phyloP scores from a whole-genome alignment of 2,888 invertebrate genomes.

The Heliconius ismenius region DNA sequence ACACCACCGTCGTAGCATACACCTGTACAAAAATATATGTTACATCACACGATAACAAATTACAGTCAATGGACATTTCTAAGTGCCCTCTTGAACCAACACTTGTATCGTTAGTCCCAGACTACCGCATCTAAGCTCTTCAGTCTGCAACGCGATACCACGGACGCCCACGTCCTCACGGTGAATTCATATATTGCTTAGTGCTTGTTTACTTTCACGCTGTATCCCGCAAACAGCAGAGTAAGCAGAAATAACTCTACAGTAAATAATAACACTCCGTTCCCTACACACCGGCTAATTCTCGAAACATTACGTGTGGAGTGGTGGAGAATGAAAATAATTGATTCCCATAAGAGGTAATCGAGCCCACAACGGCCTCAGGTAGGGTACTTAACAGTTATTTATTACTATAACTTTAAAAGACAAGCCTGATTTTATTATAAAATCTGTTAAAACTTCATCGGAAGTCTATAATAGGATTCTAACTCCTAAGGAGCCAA shows the following conservation, averaged over 20 bases:
- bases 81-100: too few species aligned
- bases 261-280: neutral
- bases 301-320: neutral
- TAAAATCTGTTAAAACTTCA: slow-evolving; percentile 8
- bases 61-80: too few species aligned
- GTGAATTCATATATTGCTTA: too few species aligned
- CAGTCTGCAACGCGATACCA: too few species aligned
- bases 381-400: neutral
- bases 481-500: slow-evolving; percentile 14
- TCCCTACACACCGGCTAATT: neutral
- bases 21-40: slow-evolving; percentile 72
- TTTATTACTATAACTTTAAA: slow-evolving; percentile 7
- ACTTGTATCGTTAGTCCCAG: too few species aligned
- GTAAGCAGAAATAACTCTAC: too few species aligned
- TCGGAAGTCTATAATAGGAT: slow-evolving; percentile 1
- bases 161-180: too few species aligned
- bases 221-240: too few species aligned
- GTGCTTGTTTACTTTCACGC: too few species aligned
- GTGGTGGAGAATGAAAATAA: neutral
- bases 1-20: slow-evolving; percentile 84
- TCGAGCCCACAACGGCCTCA: too few species aligned
- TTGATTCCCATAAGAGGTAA: too few species aligned
- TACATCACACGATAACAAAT: slow-evolving; percentile 50
- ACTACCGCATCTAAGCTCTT: too few species aligned
- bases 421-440: neutral